phyloP scores from a whole-genome alignment of 2,797 vertebrate species.

The Psittacula derbiana region DNA sequence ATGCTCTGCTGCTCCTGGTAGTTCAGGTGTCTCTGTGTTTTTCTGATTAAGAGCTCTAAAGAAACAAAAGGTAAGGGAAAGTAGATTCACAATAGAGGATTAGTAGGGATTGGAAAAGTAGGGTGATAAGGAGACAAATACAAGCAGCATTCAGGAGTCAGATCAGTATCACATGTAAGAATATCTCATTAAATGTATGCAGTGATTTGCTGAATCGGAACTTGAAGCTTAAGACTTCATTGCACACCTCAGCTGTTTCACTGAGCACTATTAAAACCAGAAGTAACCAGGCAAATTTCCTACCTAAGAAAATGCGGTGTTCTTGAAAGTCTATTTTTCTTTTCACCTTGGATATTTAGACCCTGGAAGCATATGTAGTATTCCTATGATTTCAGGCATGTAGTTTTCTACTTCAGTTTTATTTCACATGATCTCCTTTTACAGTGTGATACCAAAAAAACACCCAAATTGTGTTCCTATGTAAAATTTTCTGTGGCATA shows the following conservation, averaged over 20 bases:
- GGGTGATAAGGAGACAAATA: not conserved
- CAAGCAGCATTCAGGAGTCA: not conserved
- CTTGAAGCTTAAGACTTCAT: not conserved
- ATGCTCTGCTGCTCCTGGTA: not conserved
- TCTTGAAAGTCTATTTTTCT: not conserved
- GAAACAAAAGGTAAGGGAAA: not conserved
- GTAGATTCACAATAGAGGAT: fast-evolving
- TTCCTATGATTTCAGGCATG: not conserved
- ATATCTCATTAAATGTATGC: not conserved
- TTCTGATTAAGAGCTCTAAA: not conserved
- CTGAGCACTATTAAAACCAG: not conserved
- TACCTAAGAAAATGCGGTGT: not conserved
- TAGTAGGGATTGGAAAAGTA: not conserved
- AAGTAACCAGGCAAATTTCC: not conserved
- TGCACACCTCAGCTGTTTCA: not conserved
- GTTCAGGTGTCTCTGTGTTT: not conserved
- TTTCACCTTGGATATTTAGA: not conserved
- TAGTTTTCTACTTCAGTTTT: not conserved
- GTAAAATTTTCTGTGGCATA: not conserved
- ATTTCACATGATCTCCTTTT: not conserved
- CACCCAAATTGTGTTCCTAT: not conserved
- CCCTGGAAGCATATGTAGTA: not conserved
- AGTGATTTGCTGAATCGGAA: not conserved
- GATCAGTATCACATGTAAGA: not conserved
- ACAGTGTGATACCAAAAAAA: not conserved